A percentile compares a stretch with the other conserved stretches of the same genome.
Evolutionary conservation across 2,888 invertebrate species (phyloP).

Genomic region (Coremacera marginata): DNA sequence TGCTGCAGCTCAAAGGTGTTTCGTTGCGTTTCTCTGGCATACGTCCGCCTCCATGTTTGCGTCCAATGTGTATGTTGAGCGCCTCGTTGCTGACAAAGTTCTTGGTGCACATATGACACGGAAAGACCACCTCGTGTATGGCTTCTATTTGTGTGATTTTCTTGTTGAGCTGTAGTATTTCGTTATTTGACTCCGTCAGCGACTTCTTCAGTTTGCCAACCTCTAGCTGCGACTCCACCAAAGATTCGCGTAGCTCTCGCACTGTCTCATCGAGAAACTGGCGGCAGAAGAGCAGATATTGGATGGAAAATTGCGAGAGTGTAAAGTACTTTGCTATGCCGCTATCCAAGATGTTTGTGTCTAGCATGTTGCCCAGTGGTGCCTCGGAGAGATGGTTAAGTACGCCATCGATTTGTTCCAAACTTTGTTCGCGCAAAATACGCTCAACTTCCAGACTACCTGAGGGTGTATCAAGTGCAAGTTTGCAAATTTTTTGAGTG

Average conservation of each 20-base stretch:
- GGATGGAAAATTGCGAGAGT: slow-evolving; percentile 65
- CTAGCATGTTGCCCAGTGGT: slow-evolving; percentile 62
- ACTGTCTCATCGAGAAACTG: slow-evolving; percentile 66
- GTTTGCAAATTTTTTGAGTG: not conserved
- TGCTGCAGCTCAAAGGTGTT: slow-evolving; percentile 28
- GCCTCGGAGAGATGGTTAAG: slow-evolving; percentile 64
- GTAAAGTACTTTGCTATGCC: slow-evolving; percentile 68
- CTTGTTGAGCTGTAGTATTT: slow-evolving; percentile 64
- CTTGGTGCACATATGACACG: slow-evolving; percentile 67
- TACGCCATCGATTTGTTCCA: slow-evolving; percentile 63
- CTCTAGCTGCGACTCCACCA: slow-evolving; percentile 58
- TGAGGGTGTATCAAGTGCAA: slow-evolving; percentile 37
- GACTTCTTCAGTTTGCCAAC: slow-evolving; percentile 57
- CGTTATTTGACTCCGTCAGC: slow-evolving; percentile 59
- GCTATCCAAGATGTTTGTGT: slow-evolving; percentile 65
- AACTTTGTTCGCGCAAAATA: slow-evolving; percentile 63
- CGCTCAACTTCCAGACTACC: slow-evolving; percentile 65
- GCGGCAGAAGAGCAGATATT: slow-evolving; percentile 66
- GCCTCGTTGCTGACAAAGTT: slow-evolving; percentile 68
- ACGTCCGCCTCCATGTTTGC: slow-evolving; percentile 55
- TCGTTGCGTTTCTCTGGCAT: slow-evolving; percentile 20
- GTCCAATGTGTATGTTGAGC: slow-evolving; percentile 63
- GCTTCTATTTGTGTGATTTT: slow-evolving; percentile 64
- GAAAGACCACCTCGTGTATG: slow-evolving; percentile 65
- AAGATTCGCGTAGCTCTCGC: slow-evolving; percentile 56